Conservation (phyloP, 2,888 invertebrate species). For the Mythimna ferrago region DNA sequence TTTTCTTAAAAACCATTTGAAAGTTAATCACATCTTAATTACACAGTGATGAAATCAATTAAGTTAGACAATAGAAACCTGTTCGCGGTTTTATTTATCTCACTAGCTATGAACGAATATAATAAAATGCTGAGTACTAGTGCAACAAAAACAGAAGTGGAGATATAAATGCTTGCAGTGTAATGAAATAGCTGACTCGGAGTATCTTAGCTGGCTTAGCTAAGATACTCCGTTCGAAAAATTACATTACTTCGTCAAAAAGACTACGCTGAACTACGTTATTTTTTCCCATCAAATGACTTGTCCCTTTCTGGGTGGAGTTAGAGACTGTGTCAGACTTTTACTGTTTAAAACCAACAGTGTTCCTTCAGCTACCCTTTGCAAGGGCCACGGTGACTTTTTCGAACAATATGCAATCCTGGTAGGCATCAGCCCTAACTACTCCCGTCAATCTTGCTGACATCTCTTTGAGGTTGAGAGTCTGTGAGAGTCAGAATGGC, state of each 20-base stretch:
- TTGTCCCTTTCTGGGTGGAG: too few species aligned
- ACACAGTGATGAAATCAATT: slow-evolving; percentile 49
- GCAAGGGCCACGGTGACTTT: too few species aligned
- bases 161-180: neutral
- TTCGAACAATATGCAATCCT: too few species aligned
- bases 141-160: neutral
- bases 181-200: neutral
- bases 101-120: neutral
- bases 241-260: neutral
- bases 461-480: too few species aligned
- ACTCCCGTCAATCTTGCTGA: too few species aligned
- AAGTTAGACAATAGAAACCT: slow-evolving; percentile 50
- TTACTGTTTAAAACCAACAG: too few species aligned
- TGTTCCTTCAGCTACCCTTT: too few species aligned
- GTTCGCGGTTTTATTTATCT: slow-evolving; percentile 35
- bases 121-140: neutral
- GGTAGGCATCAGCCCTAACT: too few species aligned
- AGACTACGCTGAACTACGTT: neutral
- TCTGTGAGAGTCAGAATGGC: too few species aligned
- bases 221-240: neutral
- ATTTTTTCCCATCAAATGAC: too few species aligned
- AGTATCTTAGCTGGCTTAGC: too few species aligned
- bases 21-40: slow-evolving; percentile 47
- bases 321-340: too few species aligned
- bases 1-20: slow-evolving; percentile 23